Evolutionary conservation across 2,888 invertebrate species (phyloP).

Genomic region (Drosophila seclusa): DNA sequence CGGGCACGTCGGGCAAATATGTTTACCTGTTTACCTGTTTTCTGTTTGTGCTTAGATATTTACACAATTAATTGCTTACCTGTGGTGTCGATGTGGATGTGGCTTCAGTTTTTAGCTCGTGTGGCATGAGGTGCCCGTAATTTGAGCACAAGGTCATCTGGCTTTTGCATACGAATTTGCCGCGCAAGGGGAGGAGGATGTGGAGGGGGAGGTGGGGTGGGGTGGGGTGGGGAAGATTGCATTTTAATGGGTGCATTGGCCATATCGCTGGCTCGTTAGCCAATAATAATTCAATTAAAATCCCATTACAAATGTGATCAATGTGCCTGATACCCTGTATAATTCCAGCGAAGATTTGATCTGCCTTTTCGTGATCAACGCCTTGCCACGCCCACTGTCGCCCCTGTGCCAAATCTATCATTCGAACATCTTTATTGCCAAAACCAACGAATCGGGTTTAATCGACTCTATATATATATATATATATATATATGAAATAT

Average conservation of each 20-base stretch:
- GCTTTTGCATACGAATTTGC: constrained; percentile 16
- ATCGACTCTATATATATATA: not conserved
- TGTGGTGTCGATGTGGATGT: constrained; percentile 5
- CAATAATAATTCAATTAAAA: constrained; percentile 28
- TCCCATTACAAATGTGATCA: constrained; percentile 10
- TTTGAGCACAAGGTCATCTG: constrained; percentile 59
- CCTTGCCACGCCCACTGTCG: too few relatives aligned
- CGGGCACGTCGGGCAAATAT: constrained; percentile 29
- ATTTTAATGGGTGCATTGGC: constrained; percentile 27
- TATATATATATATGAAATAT: not conserved
- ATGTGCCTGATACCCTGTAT: not conserved
- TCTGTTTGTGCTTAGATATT: constrained; percentile 62
- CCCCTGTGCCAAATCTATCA: not conserved
- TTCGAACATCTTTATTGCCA: not conserved
- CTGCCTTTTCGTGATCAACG: not conserved
- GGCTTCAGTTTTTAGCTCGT: constrained; percentile 11
- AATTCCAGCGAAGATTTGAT: not conserved
- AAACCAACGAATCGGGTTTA: not conserved
- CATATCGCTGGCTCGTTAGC: constrained; percentile 15
- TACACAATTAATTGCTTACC: constrained; percentile 70
- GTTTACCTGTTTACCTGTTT: constrained; percentile 37
- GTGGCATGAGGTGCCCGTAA: constrained; percentile 35
- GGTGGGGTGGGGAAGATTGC: not conserved
- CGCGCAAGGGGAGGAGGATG: not conserved
- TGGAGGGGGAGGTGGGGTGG: not conserved